Evolutionary conservation across 1,140 invertebrate species (phyloP).

Genomic region (Sinonovacula constricta): DNA sequence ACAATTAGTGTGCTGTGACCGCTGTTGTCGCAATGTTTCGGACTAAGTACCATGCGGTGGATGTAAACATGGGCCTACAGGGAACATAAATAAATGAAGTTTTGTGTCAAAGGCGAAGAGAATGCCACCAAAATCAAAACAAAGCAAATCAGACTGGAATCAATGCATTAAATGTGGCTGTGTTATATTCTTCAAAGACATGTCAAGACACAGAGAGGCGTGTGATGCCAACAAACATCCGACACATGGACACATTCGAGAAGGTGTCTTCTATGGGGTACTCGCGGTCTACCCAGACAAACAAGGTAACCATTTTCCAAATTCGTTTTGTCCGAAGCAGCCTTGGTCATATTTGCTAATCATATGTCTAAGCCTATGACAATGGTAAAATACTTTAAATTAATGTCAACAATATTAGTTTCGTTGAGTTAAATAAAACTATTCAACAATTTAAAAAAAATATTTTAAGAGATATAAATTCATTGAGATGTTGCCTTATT

Average conservation of each 20-base stretch:
- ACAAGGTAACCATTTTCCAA: not conserved
- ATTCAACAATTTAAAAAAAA: too few species aligned
- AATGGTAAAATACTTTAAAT: not conserved
- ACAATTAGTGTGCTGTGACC: too few species aligned
- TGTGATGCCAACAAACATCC: slow-evolving; percentile 21
- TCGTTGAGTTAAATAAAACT: not conserved
- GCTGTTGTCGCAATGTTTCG: too few species aligned
- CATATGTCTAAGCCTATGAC: not conserved
- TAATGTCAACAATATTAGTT: not conserved
- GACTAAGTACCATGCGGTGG: too few species aligned
- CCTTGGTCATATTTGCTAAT: not conserved
- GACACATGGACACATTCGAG: slow-evolving; percentile 42
- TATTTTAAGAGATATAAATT: too few species aligned
- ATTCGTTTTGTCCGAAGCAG: not conserved
- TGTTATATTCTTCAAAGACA: slow-evolving; percentile 51
- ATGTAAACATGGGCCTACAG: too few species aligned
- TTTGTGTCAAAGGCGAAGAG: too few species aligned
- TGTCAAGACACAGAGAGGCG: slow-evolving; percentile 51
- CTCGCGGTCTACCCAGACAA: not conserved
- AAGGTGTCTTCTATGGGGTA: slow-evolving; percentile 47
- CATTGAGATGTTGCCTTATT: too few species aligned
- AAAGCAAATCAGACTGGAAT: slow-evolving; percentile 51
- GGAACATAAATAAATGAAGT: too few species aligned
- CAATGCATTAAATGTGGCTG: slow-evolving; percentile 56
- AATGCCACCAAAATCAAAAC: slow-evolving; percentile 54